These are phyloP conservation scores for Seriola quinqueradiata DNA, from an alignment of 2,113 vertebrate species.

Conservation along the genomic window DNA sequence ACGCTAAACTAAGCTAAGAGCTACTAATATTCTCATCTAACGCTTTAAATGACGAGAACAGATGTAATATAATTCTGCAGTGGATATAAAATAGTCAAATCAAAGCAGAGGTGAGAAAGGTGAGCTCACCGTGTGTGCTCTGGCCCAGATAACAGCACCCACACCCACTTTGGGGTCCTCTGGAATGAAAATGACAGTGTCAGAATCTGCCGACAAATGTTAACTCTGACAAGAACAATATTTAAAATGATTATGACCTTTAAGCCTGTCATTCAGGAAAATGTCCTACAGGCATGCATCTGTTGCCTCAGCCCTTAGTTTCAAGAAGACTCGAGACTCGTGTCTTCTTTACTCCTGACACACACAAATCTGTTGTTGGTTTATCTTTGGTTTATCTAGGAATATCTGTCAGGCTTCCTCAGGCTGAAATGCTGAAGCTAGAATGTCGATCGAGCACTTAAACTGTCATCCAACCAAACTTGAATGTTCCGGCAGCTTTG, in stretches of 20 bases:
- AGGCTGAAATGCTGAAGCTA: neutral
- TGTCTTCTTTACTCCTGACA: neutral
- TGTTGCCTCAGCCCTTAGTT: neutral
- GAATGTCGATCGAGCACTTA: neutral
- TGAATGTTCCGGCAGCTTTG: neutral
- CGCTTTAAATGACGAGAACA: no score
- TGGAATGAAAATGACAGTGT: conserved; percentile 78
- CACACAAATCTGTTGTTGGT: neutral
- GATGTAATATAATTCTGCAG: no score
- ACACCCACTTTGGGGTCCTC: conserved; percentile 98
- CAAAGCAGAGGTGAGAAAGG: neutral
- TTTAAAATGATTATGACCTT: neutral
- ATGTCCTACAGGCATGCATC: neutral
- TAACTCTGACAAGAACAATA: neutral
- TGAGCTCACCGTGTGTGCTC: conserved; percentile 89
- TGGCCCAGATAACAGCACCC: conserved; percentile 95
- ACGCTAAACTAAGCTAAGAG: no score
- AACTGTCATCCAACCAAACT: neutral
- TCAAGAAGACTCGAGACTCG: neutral
- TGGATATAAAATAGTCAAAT: neutral
- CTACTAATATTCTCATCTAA: no score
- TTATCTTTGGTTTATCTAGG: neutral
- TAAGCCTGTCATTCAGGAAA: neutral
- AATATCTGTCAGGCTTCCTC: neutral
- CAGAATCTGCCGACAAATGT: neutral